A percentile compares a stretch with the other conserved stretches of the same genome.
These are phyloP conservation scores for Typhlichthys eigenmanni DNA, from an alignment of 2,797 vertebrate genomes.

Conservation along the genomic window DNA sequence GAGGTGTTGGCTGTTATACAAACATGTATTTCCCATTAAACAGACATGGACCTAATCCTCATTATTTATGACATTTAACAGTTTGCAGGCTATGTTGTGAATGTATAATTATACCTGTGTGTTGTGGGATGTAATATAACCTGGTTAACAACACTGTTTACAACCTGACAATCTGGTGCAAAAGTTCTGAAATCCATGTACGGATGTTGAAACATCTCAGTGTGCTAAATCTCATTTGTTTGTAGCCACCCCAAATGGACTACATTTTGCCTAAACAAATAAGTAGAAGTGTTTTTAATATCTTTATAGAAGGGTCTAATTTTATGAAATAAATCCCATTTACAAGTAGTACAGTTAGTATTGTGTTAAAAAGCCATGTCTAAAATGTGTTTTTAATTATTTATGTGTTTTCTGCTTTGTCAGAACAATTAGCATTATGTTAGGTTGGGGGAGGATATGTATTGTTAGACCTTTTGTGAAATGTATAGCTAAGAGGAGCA, in stretches of 20 bases:
- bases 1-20: not conserved
- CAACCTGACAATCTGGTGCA: conserved; percentile 51
- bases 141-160: conserved; percentile 58
- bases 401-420: conserved; percentile 14
- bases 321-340: conserved; percentile 16
- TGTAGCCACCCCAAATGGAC: conserved; percentile 11
- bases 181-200: conserved; percentile 20
- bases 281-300: conserved; percentile 7
- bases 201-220: conserved; percentile 16
- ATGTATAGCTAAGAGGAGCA: not conserved
- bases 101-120: conserved; percentile 46
- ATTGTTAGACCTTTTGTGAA: conserved; percentile 11
- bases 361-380: conserved; percentile 19
- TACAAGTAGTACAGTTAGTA: conserved; percentile 4
- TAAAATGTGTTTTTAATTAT: conserved; percentile 9
- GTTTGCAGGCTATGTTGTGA: conserved; percentile 38
- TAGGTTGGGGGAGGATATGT: conserved; percentile 8
- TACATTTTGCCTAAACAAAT: not conserved
- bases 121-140: conserved; percentile 30
- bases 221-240: conserved; percentile 13
- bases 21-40: conserved; percentile 22
- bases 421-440: not conserved
- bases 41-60: conserved; percentile 8
- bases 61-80: conserved; percentile 14
- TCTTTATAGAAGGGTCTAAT: conserved; percentile 1